Percentiles rank a stretch among this genome's conserved stretches.
Evolutionary conservation across 2,113 vertebrate species (phyloP).

Genomic region (Triplophysa dalaica): DNA sequence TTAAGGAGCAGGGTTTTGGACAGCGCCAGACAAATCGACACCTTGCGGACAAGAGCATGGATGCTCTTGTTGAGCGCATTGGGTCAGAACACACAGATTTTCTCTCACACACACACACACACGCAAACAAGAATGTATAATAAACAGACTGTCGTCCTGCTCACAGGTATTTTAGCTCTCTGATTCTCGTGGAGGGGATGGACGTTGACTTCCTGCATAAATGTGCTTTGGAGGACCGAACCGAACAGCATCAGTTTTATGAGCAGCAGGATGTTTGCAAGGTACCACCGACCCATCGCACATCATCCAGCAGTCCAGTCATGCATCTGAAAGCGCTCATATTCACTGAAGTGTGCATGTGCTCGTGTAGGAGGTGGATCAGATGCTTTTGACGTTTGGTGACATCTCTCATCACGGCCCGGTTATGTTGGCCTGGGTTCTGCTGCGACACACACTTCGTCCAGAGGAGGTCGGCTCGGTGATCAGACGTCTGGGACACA

Average conservation of each 20-base stretch:
- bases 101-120: neutral
- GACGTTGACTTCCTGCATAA: slow-evolving; percentile 95
- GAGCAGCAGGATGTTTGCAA: slow-evolving; percentile 78
- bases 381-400: slow-evolving; percentile 86
- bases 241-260: slow-evolving; percentile 88
- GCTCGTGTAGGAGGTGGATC: slow-evolving; percentile 86
- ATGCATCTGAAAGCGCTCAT: too few relatives aligned
- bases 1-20: slow-evolving; percentile 95
- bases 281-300: slow-evolving; percentile 65
- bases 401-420: slow-evolving; percentile 89
- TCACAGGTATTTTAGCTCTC: slow-evolving; percentile 88
- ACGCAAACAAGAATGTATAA: neutral
- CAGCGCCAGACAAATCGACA: slow-evolving; percentile 92
- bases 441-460: slow-evolving; percentile 88
- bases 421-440: slow-evolving; percentile 91
- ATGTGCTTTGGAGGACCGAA: slow-evolving; percentile 87
- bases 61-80: slow-evolving; percentile 87
- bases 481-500: slow-evolving; percentile 85
- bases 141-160: slow-evolving; percentile 3
- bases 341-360: neutral
- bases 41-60: slow-evolving; percentile 92
- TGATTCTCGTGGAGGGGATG: slow-evolving; percentile 96
- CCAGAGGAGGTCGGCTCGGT: slow-evolving; percentile 80
- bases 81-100: slow-evolving; percentile 75
- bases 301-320: neutral